These are phyloP conservation scores for Noctilio leporinus DNA, from an alignment of 2,113 vertebrate species.

Conservation along the genomic window DNA sequence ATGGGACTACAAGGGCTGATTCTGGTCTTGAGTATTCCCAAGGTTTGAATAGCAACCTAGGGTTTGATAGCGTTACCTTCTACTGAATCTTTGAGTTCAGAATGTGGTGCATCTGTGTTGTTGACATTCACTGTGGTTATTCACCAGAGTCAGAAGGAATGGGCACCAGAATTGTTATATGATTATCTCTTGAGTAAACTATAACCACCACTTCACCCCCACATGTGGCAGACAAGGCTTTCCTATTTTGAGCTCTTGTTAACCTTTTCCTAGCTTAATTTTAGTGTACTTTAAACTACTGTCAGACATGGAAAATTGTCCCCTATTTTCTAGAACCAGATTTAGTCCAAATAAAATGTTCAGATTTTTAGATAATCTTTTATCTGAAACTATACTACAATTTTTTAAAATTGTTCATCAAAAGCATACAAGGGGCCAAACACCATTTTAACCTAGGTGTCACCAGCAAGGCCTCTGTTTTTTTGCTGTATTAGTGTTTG, in stretches of 20 bases:
- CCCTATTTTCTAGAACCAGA: neutral
- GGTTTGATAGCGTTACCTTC: neutral
- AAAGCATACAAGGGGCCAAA: neutral
- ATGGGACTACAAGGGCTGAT: neutral
- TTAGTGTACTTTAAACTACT: neutral
- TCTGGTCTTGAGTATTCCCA: neutral
- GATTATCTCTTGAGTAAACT: neutral
- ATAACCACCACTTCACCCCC: neutral
- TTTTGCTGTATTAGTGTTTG: neutral
- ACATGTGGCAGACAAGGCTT: neutral
- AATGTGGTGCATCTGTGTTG: neutral
- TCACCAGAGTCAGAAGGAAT: neutral
- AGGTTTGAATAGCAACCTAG: neutral
- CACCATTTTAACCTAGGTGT: neutral
- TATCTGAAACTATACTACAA: neutral
- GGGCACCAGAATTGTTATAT: neutral
- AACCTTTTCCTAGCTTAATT: neutral
- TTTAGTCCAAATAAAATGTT: neutral
- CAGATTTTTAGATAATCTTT: neutral
- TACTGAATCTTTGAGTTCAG: neutral
- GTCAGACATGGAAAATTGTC: neutral
- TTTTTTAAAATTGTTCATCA: neutral
- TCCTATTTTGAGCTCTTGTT: slow-evolving; percentile 26
- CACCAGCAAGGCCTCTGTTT: neutral
- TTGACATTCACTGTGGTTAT: neutral